phyloP scores from a whole-genome alignment of 2,888 invertebrate genomes.

The Acronicta psi region DNA sequence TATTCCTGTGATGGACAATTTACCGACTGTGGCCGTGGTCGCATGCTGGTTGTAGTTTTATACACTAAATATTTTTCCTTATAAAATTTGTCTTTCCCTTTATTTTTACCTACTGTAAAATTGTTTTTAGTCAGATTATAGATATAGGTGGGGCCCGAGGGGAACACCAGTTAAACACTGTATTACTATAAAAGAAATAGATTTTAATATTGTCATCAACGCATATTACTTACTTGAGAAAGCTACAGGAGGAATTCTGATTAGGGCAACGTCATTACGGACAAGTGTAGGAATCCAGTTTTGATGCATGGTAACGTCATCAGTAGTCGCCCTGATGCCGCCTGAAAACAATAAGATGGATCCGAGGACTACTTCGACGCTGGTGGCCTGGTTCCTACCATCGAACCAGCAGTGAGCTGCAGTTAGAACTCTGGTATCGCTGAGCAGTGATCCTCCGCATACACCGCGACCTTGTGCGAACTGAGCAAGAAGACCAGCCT shows the following conservation, averaged over 20 bases:
- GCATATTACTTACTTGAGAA: conserved; percentile 57
- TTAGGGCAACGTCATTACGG: conserved; percentile 72
- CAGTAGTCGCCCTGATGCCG: conserved; percentile 62
- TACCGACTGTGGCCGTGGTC: no score
- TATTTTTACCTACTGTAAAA: no score
- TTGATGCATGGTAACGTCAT: conserved; percentile 59
- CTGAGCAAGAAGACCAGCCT: conserved; percentile 40
- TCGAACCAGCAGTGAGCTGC: conserved; percentile 78
- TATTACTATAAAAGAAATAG: no score
- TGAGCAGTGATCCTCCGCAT: conserved; percentile 70
- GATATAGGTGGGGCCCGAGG: no score
- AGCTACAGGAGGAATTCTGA: conserved; percentile 55
- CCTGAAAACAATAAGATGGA: conserved; percentile 65
- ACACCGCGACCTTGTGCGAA: conserved; percentile 50
- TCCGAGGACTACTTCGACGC: conserved; percentile 69
- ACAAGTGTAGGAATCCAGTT: conserved; percentile 61
- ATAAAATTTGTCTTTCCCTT: no score
- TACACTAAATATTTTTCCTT: no score
- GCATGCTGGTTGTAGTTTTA: no score
- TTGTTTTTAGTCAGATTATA: no score
- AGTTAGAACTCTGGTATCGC: conserved; percentile 60
- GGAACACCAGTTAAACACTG: no score
- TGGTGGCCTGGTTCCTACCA: conserved; percentile 66
- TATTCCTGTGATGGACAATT: no score
- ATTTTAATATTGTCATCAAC: no score